Evolutionary conservation across 2,113 vertebrate genomes (phyloP), one percentile per base, ranked within the genome.

Genomic region (Noctilio leporinus): DNA sequence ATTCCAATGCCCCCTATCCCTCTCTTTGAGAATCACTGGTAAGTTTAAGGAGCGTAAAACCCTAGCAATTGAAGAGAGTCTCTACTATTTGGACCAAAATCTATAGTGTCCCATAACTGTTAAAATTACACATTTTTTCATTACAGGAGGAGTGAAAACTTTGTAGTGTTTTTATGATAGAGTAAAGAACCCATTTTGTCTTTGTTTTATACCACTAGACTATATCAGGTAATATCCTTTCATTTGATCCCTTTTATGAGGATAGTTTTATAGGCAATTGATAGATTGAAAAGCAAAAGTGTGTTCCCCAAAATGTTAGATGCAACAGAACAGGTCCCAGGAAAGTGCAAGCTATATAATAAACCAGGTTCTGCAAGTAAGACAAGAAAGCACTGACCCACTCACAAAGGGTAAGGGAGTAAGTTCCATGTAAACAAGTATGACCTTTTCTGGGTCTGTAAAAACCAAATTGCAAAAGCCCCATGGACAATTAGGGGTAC

Each of bases 241-340:
- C n/a, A 20, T 80, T 88, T 35, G 5, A 30, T 38, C 19, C 22
- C 76, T 93, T 95, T 96, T 96, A 89, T 94, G 83, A 82, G 75
- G 72, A 72, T 22, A 20, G 65, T 89, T 96, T 94, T 86, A 94
- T 49, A 86, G 78, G 22, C 64, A 45, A 30, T 64, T 72, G 17
- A 86, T 88, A 77, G 59, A 82, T 53, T 85, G 8, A 72, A 67
- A 93, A 93, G 86, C 89, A 62, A 93, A 96, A 94, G 26, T 94
- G 94, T 93, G 40, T 59, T 91, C 81, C 35, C 62, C 10, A 7
- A 57, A 94, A 40, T 57, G 26, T 53, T 67, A 53, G 57, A n/a
- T 64, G 43, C 43, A 57, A 77, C 57, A 95, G 51, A 91, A 35
- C 6, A 89, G 40, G 28, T 89, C 59, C 55, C 2, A n/a, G n/a